Percentiles rank a stretch among this genome's conserved stretches.
These are phyloP conservation scores for Clistopyga incitator DNA, from an alignment of 2,888 invertebrate species.

Conservation along the genomic window DNA sequence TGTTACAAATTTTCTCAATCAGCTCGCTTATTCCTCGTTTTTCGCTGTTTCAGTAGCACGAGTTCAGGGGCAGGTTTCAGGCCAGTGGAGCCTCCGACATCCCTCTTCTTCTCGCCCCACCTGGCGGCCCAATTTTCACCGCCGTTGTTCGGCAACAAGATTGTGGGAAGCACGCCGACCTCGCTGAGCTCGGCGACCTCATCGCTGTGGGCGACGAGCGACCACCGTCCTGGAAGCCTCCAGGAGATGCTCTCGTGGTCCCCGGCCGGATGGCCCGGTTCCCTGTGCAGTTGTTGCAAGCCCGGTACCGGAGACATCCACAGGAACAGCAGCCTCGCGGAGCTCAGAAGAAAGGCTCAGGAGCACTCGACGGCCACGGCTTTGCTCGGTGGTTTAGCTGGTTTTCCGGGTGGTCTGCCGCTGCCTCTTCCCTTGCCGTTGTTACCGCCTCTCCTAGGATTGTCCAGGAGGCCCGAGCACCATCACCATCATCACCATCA, in stretches of 20 bases:
- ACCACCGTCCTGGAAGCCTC: slow-evolving; percentile 79
- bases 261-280: slow-evolving; percentile 82
- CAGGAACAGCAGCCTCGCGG: slow-evolving; percentile 92
- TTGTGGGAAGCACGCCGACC: slow-evolving; percentile 83
- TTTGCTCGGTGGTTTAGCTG: slow-evolving; percentile 79
- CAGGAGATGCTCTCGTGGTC: slow-evolving; percentile 83
- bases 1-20: too few relatives aligned
- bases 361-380: slow-evolving; percentile 94
- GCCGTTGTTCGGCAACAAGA: slow-evolving; percentile 88
- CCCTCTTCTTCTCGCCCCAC: slow-evolving; percentile 94
- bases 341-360: slow-evolving; percentile 95
- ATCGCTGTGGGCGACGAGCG: slow-evolving; percentile 85
- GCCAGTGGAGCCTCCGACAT: slow-evolving; percentile 86
- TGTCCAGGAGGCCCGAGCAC: slow-evolving; percentile 84
- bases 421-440: slow-evolving; percentile 85
- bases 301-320: slow-evolving; percentile 83
- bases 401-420: slow-evolving; percentile 81
- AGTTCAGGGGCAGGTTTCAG: slow-evolving; percentile 86
- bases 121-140: slow-evolving; percentile 92
- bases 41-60: slow-evolving; percentile 84
- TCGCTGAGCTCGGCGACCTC: slow-evolving; percentile 82
- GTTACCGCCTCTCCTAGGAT: slow-evolving; percentile 84
- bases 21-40: background rate
- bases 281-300: slow-evolving; percentile 78
- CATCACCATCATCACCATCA: slow-evolving; percentile 84